Percentiles rank a stretch among this genome's conserved stretches.
These are phyloP conservation scores for Helostoma temminkii DNA, from an alignment of 2,797 vertebrate genomes.

Conservation along the genomic window DNA sequence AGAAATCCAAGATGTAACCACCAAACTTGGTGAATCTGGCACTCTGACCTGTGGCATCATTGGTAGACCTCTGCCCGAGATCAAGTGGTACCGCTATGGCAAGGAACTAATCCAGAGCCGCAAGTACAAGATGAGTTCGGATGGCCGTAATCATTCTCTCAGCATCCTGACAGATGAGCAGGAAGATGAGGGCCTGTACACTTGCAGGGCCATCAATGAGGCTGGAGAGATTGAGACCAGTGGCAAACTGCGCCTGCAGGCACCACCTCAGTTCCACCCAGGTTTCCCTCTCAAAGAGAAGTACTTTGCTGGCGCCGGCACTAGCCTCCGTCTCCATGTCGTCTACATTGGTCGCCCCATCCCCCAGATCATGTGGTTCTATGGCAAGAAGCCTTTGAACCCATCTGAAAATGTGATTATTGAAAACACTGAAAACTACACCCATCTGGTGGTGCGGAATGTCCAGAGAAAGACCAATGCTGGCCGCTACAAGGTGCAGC, in stretches of 20 bases:
- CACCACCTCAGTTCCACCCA: conserved; percentile 95
- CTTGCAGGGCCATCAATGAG: conserved; percentile 93
- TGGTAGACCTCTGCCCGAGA: conserved; percentile 97
- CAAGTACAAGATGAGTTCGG: conserved; percentile 99
- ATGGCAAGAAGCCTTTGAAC: conserved; percentile 94
- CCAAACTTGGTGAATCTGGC: conserved; percentile 93
- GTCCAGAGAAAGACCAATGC: conserved; percentile 94
- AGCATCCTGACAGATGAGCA: conserved; percentile 95
- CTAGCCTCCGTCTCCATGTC: conserved; percentile 95
- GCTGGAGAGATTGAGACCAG: conserved; percentile 96
- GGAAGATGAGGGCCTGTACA: conserved; percentile 98
- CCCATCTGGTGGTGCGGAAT: conserved; percentile 96
- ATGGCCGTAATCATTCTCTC: conserved; percentile 95
- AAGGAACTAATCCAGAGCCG: conserved; percentile 96
- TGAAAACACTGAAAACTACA: conserved; percentile 98
- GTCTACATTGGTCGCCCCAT: conserved; percentile 98
- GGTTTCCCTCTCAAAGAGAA: conserved; percentile 98
- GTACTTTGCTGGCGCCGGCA: conserved; percentile 92
- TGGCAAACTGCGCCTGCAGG: conserved; percentile 94
- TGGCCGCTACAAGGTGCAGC: conserved; percentile 97
- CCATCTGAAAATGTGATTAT: conserved; percentile 91
- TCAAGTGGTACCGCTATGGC: conserved; percentile 98
- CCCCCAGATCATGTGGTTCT: conserved; percentile 99
- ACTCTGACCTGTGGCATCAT: conserved; percentile 94
- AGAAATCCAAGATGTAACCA: conserved; percentile 91